These are phyloP conservation scores for Brachycybe producta DNA, from an alignment of 2,888 invertebrate species.

Conservation along the genomic window DNA sequence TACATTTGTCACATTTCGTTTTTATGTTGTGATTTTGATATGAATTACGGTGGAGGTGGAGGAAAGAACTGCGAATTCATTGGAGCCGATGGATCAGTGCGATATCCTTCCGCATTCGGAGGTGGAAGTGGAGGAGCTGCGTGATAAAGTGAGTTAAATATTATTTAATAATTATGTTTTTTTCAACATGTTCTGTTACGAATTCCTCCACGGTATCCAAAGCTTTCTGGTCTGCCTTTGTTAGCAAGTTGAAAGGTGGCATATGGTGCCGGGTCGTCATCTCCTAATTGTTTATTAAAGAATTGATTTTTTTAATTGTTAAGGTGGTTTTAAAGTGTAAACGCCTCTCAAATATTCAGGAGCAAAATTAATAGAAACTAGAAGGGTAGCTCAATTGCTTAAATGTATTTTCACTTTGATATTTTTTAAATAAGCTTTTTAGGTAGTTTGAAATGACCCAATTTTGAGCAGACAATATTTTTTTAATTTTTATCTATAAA, in stretches of 20 bases:
- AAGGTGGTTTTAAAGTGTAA: neutral
- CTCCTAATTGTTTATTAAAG: neutral
- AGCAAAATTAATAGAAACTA: no score
- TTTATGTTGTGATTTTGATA: neutral
- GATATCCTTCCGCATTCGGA: neutral
- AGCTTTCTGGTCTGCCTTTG: neutral
- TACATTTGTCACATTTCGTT: neutral
- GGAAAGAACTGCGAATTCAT: constrained; percentile 8
- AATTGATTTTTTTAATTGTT: neutral
- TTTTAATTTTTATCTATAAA: no score
- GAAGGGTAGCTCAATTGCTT: no score
- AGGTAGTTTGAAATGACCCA: no score
- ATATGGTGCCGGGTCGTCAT: constrained; percentile 9
- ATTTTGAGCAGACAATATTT: no score
- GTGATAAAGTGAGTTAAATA: neutral
- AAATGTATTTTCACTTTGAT: no score
- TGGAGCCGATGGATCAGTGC: neutral
- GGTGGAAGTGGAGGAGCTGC: constrained; percentile 7
- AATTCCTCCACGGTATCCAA: neutral
- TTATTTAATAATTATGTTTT: neutral
- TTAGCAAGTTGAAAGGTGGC: constrained; percentile 9
- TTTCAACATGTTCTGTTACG: neutral
- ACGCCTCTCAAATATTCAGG: no score
- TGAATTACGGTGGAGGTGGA: neutral
- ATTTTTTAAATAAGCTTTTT: no score